A percentile compares a stretch with the other conserved stretches of the same genome.
These are phyloP conservation scores for Meriones unguiculatus DNA, from an alignment of 2,113 vertebrate genomes.

Conservation along the genomic window DNA sequence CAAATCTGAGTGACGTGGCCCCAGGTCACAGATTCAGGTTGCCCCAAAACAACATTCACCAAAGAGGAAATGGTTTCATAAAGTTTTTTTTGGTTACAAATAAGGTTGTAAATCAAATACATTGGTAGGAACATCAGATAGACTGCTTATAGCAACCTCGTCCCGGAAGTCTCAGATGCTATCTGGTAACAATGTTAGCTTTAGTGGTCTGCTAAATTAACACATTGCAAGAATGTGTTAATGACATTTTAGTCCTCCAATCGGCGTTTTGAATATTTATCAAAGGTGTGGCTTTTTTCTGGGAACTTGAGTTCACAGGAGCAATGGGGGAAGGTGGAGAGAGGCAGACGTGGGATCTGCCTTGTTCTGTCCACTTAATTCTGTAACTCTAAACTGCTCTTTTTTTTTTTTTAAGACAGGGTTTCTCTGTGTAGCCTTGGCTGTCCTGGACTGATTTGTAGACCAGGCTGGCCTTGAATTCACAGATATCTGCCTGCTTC, in stretches of 20 bases:
- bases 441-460: too few relatives aligned
- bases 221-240: neutral
- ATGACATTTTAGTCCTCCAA: neutral
- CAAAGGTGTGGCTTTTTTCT: neutral
- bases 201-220: neutral
- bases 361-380: neutral
- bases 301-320: neutral
- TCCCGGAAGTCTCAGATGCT: neutral
- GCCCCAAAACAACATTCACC: neutral
- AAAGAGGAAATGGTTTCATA: neutral
- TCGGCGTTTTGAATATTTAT: neutral
- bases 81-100: neutral
- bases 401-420: neutral
- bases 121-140: neutral
- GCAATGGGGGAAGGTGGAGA: neutral
- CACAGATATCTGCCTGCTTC: too few relatives aligned
- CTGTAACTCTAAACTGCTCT: neutral
- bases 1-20: neutral
- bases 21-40: neutral
- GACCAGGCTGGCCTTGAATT: too few relatives aligned
- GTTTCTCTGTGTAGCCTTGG: too few relatives aligned
- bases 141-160: neutral
- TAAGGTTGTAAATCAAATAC: neutral
- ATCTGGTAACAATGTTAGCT: neutral
- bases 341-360: neutral